Percentiles rank a stretch among this genome's conserved stretches.
Conservation (phyloP, 2,797 vertebrate species). For the Sebastolobus alascanus region DNA sequence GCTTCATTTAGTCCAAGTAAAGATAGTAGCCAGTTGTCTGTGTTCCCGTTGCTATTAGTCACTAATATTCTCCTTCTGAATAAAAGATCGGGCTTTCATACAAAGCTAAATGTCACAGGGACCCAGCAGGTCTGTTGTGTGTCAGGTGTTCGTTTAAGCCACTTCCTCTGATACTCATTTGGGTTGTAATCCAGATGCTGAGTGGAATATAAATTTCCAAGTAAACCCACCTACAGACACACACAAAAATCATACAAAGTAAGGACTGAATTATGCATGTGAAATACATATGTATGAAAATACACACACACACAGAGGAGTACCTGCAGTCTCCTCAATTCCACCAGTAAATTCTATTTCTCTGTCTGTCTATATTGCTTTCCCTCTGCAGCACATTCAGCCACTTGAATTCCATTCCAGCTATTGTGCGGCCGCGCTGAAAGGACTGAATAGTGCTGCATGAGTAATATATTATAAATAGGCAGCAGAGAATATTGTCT, state of each 20-base stretch:
- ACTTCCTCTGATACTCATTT: background rate
- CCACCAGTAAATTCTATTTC: constrained; percentile 31
- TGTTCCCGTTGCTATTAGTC: background rate
- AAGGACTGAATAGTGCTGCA: constrained; percentile 45
- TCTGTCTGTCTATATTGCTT: constrained; percentile 45
- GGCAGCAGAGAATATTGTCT: constrained; percentile 59
- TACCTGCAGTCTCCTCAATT: constrained; percentile 7
- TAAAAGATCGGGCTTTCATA: background rate
- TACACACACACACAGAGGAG: constrained; percentile 4
- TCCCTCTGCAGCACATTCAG: constrained; percentile 45
- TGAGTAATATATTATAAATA: constrained; percentile 71
- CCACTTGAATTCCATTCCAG: constrained; percentile 50
- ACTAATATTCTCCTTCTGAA: background rate
- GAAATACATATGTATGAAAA: constrained; percentile 40
- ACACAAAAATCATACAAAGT: constrained; percentile 20
- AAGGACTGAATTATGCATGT: constrained; percentile 37
- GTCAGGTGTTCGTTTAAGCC: background rate
- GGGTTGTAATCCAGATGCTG: background rate
- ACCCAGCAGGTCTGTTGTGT: background rate
- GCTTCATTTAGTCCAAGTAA: background rate
- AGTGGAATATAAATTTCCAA: background rate
- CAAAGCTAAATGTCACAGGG: constrained; percentile 12
- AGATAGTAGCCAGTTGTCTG: background rate
- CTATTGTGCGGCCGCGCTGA: constrained; percentile 32
- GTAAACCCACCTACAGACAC: constrained; percentile 1